Evolutionary conservation across 2,888 invertebrate genomes (phyloP), one percentile per base, ranked within the genome.

Genomic region (Tetragonisca angustula): DNA sequence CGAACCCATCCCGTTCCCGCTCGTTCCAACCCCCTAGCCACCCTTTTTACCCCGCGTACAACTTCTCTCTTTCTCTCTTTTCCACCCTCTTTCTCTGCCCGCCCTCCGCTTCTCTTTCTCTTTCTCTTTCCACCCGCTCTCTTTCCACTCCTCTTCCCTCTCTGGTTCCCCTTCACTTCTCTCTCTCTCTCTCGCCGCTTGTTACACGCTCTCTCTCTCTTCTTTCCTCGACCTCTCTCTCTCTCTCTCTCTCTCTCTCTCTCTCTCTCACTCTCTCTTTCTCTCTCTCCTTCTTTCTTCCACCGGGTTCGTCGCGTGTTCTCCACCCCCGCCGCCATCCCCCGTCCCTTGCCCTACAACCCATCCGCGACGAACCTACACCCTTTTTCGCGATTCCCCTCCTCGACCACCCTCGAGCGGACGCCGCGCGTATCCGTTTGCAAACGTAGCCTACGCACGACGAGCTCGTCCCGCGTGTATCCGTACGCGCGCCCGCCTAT

Each of bases 31-130:
- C 91, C 92, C 90, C 88, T 87, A 81, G 88, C 83, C 92, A 90
- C 92, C 91, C 91, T 91, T 91, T 93, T 92, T 91, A 92, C 90
- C 91, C 91, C 88, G 89, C 92, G 95, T 95, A 95, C 95, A 95
- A 95, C 90, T 87, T 79, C 89, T 88, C 87, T 90, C 87, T 81
- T 81, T 81, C 77, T 75, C 81, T 82, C 86, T 80, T 84, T 76
- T 77, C 80, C 67, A 72, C 72, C 80, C 76, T 81, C 67, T 79
- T 65, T 73, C 79, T 64, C 71, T 79, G 32, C 61, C 76, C 79
- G n/a, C 67, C 78, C 61, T 21, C 21, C 64, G 19, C 52, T 15
- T 65, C 75, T 64, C 67, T 52, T 73, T 65, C 75, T 64, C 67
- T 50, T 73, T 85, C 87, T 80, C 85, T 80, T 71, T 78, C 69